phyloP scores from a whole-genome alignment of 2,113 vertebrate species.

The Pangasianodon hypophthalmus region DNA sequence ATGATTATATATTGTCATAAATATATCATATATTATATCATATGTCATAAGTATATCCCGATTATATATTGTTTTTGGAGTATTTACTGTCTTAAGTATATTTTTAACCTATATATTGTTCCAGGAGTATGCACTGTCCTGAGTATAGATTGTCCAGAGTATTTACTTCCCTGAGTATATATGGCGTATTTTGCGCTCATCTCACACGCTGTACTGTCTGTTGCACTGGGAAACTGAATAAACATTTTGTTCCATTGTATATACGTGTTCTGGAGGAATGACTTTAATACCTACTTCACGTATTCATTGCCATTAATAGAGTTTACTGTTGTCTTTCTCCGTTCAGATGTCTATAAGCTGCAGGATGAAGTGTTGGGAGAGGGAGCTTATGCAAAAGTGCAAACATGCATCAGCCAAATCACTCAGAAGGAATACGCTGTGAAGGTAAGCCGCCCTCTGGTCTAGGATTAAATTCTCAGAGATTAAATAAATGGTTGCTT shows the following conservation, averaged over 20 bases:
- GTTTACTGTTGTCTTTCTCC: not conserved
- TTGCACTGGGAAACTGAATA: no score
- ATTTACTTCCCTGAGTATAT: not conserved
- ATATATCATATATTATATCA: no score
- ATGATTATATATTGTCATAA: no score
- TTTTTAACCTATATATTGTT: not conserved
- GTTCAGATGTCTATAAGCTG: slow-evolving; percentile 93
- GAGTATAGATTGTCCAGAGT: not conserved
- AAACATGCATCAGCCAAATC: slow-evolving; percentile 93
- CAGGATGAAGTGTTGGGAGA: slow-evolving; percentile 93
- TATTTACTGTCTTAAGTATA: no score
- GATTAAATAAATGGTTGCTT: not conserved
- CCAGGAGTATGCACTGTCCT: not conserved
- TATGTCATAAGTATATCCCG: no score
- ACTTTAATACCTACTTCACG: not conserved
- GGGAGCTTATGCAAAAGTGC: slow-evolving; percentile 92
- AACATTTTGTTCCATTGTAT: not conserved
- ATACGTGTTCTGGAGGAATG: not conserved
- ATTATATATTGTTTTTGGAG: no score
- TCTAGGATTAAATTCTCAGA: not conserved
- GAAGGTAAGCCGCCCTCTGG: slow-evolving; percentile 77
- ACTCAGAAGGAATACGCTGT: slow-evolving; percentile 97
- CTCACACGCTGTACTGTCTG: no score
- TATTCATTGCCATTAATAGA: not conserved
- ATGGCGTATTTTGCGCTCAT: not conserved